Conservation (phyloP, 2,888 invertebrate genomes). For the Macrophya alboannulata region DNA sequence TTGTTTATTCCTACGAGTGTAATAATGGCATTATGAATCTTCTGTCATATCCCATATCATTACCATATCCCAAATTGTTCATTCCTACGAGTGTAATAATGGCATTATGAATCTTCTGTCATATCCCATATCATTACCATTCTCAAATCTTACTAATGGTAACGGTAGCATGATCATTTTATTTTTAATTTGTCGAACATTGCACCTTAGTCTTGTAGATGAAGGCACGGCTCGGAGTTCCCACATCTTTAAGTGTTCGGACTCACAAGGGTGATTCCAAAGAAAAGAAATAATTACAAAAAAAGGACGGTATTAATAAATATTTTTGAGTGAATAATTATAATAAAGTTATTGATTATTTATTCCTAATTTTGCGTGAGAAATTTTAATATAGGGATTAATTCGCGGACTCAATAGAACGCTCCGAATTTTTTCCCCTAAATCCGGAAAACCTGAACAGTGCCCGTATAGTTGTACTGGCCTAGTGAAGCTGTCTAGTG, state of each 20-base stretch:
- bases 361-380: too few relatives aligned
- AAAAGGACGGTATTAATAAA: too few relatives aligned
- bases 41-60: not conserved
- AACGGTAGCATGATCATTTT: not conserved
- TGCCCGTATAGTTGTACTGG: too few relatives aligned
- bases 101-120: constrained; percentile 7
- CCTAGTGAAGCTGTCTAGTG: too few relatives aligned
- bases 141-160: not conserved
- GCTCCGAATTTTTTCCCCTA: too few relatives aligned
- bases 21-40: constrained; percentile 2
- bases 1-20: not conserved
- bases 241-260: constrained; percentile 11
- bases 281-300: too few relatives aligned
- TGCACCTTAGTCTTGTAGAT: not conserved
- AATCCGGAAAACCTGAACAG: not conserved
- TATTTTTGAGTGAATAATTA: too few relatives aligned
- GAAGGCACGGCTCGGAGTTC: not conserved
- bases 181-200: not conserved
- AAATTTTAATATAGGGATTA: too few relatives aligned
- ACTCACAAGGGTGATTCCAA: constrained; percentile 28
- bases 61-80: too few relatives aligned
- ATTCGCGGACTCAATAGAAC: too few relatives aligned
- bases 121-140: not conserved
- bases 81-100: not conserved
- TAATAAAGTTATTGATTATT: too few relatives aligned